A percentile compares a stretch with the other conserved stretches of the same genome.
Conservation (phyloP, 2,797 vertebrate genomes). For the Sandelia bainsii region DNA sequence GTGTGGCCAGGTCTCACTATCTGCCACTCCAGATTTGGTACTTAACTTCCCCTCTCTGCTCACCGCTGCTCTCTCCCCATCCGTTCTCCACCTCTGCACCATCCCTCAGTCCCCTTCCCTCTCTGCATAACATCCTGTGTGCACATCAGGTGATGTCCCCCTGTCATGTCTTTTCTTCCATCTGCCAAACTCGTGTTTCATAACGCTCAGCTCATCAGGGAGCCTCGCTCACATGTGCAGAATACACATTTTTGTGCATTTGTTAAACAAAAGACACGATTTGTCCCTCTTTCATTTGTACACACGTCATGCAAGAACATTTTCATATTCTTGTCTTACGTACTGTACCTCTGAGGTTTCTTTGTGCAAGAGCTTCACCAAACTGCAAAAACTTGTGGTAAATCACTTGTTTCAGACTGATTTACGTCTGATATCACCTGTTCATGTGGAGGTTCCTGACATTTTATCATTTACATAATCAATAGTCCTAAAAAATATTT, state of each 20-base stretch:
- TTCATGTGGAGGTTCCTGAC: too few relatives aligned
- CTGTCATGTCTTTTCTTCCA: neutral
- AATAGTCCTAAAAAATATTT: too few relatives aligned
- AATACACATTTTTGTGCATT: neutral
- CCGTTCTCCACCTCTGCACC: constrained; percentile 13
- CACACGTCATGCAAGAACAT: too few relatives aligned
- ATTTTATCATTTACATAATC: too few relatives aligned
- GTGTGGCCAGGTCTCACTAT: constrained; percentile 57
- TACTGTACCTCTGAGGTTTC: too few relatives aligned
- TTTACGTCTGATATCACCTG: too few relatives aligned
- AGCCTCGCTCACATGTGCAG: neutral
- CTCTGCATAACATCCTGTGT: constrained; percentile 6
- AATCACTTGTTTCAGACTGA: too few relatives aligned
- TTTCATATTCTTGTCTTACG: too few relatives aligned
- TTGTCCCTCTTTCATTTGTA: too few relatives aligned
- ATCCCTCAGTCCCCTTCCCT: constrained; percentile 10
- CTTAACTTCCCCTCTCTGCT: constrained; percentile 48
- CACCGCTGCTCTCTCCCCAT: constrained; percentile 29
- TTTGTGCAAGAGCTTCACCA: too few relatives aligned
- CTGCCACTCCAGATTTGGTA: constrained; percentile 57
- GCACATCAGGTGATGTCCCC: constrained; percentile 15
- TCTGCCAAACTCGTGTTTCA: constrained; percentile 9
- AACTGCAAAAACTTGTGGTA: too few relatives aligned
- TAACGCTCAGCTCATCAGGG: neutral
- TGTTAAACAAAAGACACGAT: too few relatives aligned